Base-by-base conservation (phyloP, 2,888 invertebrate genomes). In the Eristalinus sepulchralis region DNA sequence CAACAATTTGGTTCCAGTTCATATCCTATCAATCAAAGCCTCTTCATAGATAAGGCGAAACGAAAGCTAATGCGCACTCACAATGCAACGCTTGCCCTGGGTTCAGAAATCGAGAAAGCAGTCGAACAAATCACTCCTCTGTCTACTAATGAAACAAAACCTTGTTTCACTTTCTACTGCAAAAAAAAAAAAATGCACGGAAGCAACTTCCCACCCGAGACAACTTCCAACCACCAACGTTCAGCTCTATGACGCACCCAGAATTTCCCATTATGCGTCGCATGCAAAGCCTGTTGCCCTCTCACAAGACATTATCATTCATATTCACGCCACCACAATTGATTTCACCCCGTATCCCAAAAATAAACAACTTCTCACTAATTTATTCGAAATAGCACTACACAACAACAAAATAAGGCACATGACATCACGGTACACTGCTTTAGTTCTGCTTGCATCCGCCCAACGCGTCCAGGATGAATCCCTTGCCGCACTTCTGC, bases 381-480 rank as follows among this genome's bases (percentile, higher is more conserved):
- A 47, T 47, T 47, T 47, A 47, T 47, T 47, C 17, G 17, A 57
- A 57, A 5, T 57, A 57, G 24, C 22, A 27, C 24, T 57, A 57
- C 22, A 24, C 24, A 57, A 57, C 57, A 57, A 57, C 17, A 47
- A n/a, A 47, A 47, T 47, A 57, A 3, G 57, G 24, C 22, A 24
- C 24, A 57, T 24, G 13, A 24, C 57, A 10, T 57, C 57, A 57
- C 17, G 13, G 24, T 47, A 17, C 1, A 5, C 5, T 11, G 0
- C 10, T 22, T 59, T 62, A 80, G 13, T 80, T 55, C 34, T 91
- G 91, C 77, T 90, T 90, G 89, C 91, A 92, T 82, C 91, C 91
- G 77, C 91, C 91, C 89, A 92, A 90, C 13, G 91, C 91, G 73
- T 92, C 92, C 59, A 92, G 88, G 59, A 92, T 91, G 87, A 91